These are phyloP conservation scores for Sinocyclocheilus anshuiensis DNA, from an alignment of 2,113 vertebrate species.

Conservation along the genomic window DNA sequence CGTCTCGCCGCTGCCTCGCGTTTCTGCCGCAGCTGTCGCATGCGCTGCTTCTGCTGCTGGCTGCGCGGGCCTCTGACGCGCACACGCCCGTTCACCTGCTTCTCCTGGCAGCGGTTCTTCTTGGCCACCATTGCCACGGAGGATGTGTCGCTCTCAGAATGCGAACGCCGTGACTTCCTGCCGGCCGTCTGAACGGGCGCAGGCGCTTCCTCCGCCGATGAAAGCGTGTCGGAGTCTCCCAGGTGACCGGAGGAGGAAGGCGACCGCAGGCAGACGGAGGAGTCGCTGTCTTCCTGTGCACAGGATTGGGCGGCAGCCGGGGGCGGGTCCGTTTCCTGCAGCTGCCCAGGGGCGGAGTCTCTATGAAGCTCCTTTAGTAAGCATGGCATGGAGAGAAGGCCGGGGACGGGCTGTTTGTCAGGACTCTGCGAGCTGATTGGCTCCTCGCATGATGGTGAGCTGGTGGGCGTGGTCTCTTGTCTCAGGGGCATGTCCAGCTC, in stretches of 20 bases:
- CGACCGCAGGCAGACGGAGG: slow-evolving; percentile 94
- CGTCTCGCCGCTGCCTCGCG: slow-evolving; percentile 92
- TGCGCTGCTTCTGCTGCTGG: slow-evolving; percentile 96
- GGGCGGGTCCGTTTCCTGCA: slow-evolving; percentile 84
- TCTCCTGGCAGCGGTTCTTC: slow-evolving; percentile 92
- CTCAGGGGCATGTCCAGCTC: slow-evolving; percentile 80
- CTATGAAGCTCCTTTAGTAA: slow-evolving; percentile 92
- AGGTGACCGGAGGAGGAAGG: slow-evolving; percentile 96
- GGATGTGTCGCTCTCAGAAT: slow-evolving; percentile 88
- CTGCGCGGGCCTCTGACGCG: slow-evolving; percentile 89
- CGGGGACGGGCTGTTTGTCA: slow-evolving; percentile 72
- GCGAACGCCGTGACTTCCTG: slow-evolving; percentile 89
- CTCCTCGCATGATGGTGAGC: slow-evolving; percentile 78
- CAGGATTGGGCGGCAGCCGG: slow-evolving; percentile 70
- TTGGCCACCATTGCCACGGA: slow-evolving; percentile 92
- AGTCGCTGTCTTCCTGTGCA: slow-evolving; percentile 90
- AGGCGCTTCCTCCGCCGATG: slow-evolving; percentile 87
- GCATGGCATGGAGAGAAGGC: slow-evolving; percentile 92
- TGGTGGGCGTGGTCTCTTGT: slow-evolving; percentile 77
- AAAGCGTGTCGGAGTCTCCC: slow-evolving; percentile 94
- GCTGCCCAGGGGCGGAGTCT: slow-evolving; percentile 90
- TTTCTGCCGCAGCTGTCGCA: slow-evolving; percentile 91
- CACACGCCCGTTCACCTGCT: slow-evolving; percentile 86
- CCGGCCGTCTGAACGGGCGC: slow-evolving; percentile 65
- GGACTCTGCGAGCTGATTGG: slow-evolving; percentile 69